phyloP scores from a whole-genome alignment of 2,888 invertebrate species.

The Cheiracanthium punctorium region DNA sequence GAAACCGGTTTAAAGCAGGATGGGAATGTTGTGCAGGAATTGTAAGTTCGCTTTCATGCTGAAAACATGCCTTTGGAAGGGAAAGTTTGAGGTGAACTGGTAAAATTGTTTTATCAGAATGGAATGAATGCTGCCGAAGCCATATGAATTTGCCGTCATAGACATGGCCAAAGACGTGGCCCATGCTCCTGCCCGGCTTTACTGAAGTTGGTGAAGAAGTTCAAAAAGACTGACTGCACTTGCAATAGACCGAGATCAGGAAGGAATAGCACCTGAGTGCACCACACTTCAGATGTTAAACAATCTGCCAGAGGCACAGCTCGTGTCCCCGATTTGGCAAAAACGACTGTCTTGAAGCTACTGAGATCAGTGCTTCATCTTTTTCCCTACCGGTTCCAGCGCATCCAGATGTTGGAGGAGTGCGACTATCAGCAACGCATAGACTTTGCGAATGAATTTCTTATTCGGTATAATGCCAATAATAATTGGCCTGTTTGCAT shows the following conservation, averaged over 20 bases:
- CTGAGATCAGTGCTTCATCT: neutral
- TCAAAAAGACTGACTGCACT: neutral
- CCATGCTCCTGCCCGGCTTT: neutral
- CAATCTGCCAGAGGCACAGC: neutral
- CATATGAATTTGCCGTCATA: too few species aligned
- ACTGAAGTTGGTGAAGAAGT: too few species aligned
- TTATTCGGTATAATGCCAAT: neutral
- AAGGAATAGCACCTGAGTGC: neutral
- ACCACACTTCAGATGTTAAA: neutral
- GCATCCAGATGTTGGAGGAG: neutral
- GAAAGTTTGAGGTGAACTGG: too few species aligned
- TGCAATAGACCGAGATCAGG: neutral
- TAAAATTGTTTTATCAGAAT: too few species aligned
- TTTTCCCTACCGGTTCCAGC: neutral
- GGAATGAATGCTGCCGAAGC: too few species aligned
- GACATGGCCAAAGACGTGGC: neutral
- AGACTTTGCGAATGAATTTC: slow-evolving; percentile 11
- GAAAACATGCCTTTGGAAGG: too few species aligned
- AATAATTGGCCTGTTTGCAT: neutral
- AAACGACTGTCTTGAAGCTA: slow-evolving; percentile 7
- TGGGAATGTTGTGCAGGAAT: too few species aligned
- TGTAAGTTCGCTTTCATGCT: too few species aligned
- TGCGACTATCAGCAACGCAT: neutral
- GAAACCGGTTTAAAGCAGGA: too few species aligned
- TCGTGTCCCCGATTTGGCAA: neutral